Conservation (phyloP, 2,888 invertebrate genomes). For the Archaeoteleia sp. region DNA sequence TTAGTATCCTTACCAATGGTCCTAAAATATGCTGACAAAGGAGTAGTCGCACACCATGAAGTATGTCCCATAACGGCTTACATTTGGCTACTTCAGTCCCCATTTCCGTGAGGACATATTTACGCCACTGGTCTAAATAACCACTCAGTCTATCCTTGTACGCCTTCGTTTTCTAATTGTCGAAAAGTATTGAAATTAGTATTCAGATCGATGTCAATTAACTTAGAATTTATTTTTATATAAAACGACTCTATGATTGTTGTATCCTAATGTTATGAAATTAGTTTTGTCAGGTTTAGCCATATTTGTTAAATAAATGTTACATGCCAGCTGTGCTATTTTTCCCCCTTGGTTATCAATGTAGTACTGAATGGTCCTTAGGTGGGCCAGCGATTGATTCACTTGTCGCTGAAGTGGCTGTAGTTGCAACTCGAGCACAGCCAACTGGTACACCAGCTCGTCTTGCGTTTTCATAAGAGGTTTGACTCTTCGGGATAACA, state of each 20-base stretch:
- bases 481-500: conserved; percentile 81
- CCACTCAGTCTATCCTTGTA: conserved; percentile 79
- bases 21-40: conserved; percentile 81
- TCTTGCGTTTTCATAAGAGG: conserved; percentile 83
- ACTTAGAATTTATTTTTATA: background rate
- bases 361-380: conserved; percentile 86
- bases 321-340: conserved; percentile 82
- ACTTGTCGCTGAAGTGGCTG: conserved; percentile 83
- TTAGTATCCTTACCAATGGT: conserved; percentile 77
- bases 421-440: conserved; percentile 84
- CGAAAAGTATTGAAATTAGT: background rate
- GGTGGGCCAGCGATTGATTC: conserved; percentile 84
- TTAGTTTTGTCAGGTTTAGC: no score
- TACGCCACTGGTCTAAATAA: conserved; percentile 82
- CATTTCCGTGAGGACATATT: conserved; percentile 80
- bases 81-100: conserved; percentile 82
- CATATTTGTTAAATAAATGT: background rate
- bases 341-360: conserved; percentile 83
- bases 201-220: background rate
- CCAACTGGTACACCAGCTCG: conserved; percentile 84
- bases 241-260: no score
- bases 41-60: conserved; percentile 79
- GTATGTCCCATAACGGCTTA: conserved; percentile 83
- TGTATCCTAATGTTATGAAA: no score
- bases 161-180: conserved; percentile 77